Base-by-base conservation (phyloP, 1,140 invertebrate species). In the Hydropsyche tenuis region DNA sequence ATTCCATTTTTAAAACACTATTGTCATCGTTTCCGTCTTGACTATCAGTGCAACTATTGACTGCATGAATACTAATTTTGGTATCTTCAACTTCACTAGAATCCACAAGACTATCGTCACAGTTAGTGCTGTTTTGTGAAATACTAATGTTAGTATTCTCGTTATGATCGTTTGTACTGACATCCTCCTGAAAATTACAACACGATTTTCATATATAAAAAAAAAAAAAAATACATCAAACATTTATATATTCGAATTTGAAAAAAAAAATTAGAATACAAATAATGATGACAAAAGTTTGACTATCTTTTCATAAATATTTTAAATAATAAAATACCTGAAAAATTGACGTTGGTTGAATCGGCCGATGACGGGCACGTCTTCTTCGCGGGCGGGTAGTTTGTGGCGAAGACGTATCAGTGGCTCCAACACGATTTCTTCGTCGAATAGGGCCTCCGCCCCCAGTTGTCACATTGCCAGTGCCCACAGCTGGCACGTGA, bases 351-450 rank as follows among this genome's bases (percentile, higher is more conserved):
- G 63, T 62, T 11, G 23, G 56, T 25, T 11, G 9, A 6, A 56
- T 7, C 14, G 0, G 69, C 25, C 22, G 20, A 6, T 82, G 78
- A 81, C 83, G 73, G 76, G 74, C 74, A 81, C 79, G 71, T 80
- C 77, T 62, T 79, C 77, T 74, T 60, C 76, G 69, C 75, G 78
- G 43, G 78, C 77, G 64, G 70, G 72, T 46, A 77, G 74, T 37
- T 73, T 78, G 3, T 77, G 77, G 80, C 79, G 85, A 81, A 79
- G 82, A 80, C 74, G 88, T 82, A 82, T 91, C 90, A 75, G 89
- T 90, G 56, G 89, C 90, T 11, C 91, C 90, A 37, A 92, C 91
- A 77, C 91, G 89, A 79, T 91, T 91, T 73, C 89, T 87, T 9
- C 88, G 83, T 42, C 73, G 69, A 0, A 64, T 12, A 0, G 60